Evolutionary conservation across 92 coral and sea anemone genomes (phyloP).

Genomic region (Virgularia gustaviana): DNA sequence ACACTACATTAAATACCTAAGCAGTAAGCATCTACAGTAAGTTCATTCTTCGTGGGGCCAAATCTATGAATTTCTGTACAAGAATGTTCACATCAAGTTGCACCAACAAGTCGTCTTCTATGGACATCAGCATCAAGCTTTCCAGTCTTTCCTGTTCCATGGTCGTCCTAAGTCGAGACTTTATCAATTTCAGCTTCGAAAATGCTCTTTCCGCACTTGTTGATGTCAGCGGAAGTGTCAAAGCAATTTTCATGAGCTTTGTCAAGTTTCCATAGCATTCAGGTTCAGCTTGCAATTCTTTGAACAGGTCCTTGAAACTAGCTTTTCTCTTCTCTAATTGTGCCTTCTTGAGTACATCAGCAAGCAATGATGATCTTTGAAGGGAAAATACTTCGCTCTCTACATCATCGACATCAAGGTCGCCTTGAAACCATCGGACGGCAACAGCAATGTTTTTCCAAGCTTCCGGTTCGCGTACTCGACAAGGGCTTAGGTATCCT

Average conservation of each 20-base stretch:
- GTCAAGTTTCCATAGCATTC: conserved; percentile 4
- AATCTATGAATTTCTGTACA: not conserved
- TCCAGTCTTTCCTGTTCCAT: conserved; percentile 12
- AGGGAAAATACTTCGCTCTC: conserved; percentile 9
- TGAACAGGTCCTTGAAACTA: conserved; percentile 8
- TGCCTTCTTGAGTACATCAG: not conserved
- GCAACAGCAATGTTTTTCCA: not conserved
- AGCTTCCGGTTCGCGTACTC: not conserved
- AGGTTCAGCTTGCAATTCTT: not conserved
- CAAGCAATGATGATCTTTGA: conserved; percentile 6
- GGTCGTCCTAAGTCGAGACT: not conserved
- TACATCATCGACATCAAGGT: not conserved
- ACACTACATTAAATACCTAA: too few species aligned
- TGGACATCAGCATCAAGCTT: not conserved
- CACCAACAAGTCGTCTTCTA: not conserved
- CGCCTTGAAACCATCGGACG: not conserved
- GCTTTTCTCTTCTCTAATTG: conserved; percentile 6
- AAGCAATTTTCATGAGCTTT: conserved; percentile 1
- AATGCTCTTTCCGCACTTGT: conserved; percentile 7
- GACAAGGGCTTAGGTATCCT: not conserved
- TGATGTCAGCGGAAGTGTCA: conserved; percentile 12
- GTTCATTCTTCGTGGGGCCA: not conserved
- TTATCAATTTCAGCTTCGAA: conserved; percentile 4
- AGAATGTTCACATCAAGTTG: not conserved
- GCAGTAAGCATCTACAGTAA: not conserved